phyloP scores from a whole-genome alignment of 2,797 vertebrate species.

The Anguilla obscura region DNA sequence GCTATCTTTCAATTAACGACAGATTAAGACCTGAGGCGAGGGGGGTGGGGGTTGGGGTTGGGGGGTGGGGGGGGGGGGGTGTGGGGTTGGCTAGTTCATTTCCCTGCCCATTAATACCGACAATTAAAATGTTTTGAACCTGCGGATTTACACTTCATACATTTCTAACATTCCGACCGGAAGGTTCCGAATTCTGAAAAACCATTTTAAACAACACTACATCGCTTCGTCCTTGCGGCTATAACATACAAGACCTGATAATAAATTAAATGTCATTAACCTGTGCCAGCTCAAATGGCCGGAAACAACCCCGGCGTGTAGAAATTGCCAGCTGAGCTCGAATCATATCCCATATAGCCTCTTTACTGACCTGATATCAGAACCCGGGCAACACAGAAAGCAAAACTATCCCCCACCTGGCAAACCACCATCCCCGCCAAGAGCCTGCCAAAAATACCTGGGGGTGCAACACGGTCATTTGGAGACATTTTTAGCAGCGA shows the following conservation, averaged over 20 bases:
- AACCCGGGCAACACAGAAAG: background rate
- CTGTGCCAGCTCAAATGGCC: background rate
- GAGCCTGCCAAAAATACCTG: background rate
- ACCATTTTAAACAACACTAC: background rate
- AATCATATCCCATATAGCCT: background rate
- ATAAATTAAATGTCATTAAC: background rate
- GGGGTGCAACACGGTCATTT: background rate
- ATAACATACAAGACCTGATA: background rate
- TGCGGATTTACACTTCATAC: background rate
- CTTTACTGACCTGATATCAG: background rate
- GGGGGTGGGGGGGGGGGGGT: slow-evolving; percentile 53
- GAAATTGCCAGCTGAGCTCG: background rate
- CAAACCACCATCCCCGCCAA: background rate
- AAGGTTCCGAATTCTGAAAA: background rate
- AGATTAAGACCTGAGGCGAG: slow-evolving; percentile 70
- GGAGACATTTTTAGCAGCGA: background rate
- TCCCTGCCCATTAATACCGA: slow-evolving; percentile 57
- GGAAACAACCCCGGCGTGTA: background rate
- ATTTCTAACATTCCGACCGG: background rate
- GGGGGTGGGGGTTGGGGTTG: slow-evolving; percentile 54
- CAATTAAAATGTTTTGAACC: background rate
- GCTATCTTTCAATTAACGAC: slow-evolving; percentile 68
- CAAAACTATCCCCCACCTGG: background rate
- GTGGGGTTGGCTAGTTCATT: slow-evolving; percentile 66
- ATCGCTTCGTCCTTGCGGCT: background rate